Conservation (phyloP, 1,140 invertebrate genomes). For the Drosophila nikananu region DNA sequence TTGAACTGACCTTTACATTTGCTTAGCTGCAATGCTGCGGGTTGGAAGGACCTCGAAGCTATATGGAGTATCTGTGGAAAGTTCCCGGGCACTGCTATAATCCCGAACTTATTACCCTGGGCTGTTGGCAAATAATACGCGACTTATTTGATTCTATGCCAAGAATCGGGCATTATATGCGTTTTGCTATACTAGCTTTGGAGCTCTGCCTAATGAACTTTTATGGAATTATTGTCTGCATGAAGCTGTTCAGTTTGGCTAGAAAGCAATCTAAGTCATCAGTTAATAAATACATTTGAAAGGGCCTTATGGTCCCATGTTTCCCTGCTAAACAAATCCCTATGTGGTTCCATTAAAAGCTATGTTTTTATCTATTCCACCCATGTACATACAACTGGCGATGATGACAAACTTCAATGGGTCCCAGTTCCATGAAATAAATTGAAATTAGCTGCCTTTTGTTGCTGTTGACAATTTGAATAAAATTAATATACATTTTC, state of each 20-base stretch:
- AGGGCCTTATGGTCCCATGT: too few species aligned
- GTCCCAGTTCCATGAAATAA: conserved; percentile 73
- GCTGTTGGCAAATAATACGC: conserved; percentile 22
- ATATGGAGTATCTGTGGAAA: conserved; percentile 33
- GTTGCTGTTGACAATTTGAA: conserved; percentile 81
- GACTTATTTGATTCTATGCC: conserved; percentile 8
- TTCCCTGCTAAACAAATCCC: background rate
- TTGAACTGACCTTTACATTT: background rate
- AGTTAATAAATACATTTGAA: conserved; percentile 4
- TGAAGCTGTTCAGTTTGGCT: background rate
- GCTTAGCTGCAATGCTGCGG: conserved; percentile 50
- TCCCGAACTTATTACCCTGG: conserved; percentile 17
- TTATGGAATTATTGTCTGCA: background rate
- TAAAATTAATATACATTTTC: conserved; percentile 82
- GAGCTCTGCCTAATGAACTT: background rate
- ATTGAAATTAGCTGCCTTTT: conserved; percentile 82
- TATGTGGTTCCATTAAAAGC: background rate
- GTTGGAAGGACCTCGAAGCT: conserved; percentile 38
- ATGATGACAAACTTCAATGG: conserved; percentile 54
- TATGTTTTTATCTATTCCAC: conserved; percentile 58
- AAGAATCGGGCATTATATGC: background rate
- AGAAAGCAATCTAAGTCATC: background rate
- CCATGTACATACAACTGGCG: conserved; percentile 21
- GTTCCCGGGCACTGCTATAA: conserved; percentile 33
- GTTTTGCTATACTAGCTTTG: background rate